phyloP scores from a whole-genome alignment of 2,113 vertebrate genomes.

The Coptodon rendalli region DNA sequence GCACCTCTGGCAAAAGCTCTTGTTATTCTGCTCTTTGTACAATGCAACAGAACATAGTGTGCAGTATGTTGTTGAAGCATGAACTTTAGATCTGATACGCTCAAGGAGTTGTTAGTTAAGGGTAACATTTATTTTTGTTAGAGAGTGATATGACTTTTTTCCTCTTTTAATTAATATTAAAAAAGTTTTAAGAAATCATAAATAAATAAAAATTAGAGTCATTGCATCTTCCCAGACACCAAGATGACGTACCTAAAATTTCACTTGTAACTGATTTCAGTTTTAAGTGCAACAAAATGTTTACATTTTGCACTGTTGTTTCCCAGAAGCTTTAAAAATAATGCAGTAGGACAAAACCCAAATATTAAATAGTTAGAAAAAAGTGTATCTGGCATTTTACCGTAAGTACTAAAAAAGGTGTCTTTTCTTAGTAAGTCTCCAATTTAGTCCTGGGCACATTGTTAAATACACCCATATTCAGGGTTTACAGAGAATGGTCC shows the following conservation, averaged over 20 bases:
- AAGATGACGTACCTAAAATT: neutral
- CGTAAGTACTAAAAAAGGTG: neutral
- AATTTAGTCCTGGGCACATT: neutral
- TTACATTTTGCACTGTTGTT: neutral
- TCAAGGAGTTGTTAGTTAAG: neutral
- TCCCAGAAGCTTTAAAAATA: neutral
- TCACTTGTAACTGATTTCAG: neutral
- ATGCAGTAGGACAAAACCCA: neutral
- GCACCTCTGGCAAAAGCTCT: constrained; percentile 6
- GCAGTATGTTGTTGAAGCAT: neutral
- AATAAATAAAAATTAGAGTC: neutral
- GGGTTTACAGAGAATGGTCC: fast-evolving
- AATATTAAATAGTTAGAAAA: neutral
- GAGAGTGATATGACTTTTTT: fast-evolving
- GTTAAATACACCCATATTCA: neutral
- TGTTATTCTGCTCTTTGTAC: constrained; percentile 17
- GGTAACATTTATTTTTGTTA: neutral
- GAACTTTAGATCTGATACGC: neutral
- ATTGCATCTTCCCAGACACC: neutral
- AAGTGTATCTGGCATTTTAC: neutral
- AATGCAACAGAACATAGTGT: neutral
- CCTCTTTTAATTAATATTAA: neutral
- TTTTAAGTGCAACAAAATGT: neutral
- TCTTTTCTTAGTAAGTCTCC: neutral
- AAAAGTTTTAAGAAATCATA: neutral